Evolutionary conservation across 2,113 vertebrate genomes (phyloP).

Genomic region (Urocynchramus pylzowi): DNA sequence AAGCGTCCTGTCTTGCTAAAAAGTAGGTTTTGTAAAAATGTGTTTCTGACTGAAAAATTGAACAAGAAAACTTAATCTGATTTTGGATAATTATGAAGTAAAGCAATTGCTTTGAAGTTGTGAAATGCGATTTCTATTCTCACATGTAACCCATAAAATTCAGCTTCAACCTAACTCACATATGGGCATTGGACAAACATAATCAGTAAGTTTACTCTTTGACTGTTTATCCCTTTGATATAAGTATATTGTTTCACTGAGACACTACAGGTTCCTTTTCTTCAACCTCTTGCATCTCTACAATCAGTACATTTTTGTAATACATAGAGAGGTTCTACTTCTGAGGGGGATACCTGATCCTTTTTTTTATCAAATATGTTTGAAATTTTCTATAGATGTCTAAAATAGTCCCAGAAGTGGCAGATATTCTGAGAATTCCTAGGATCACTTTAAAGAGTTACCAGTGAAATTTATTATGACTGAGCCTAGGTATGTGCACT

Average conservation of each 20-base stretch:
- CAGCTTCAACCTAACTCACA: not conserved
- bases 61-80: constrained; percentile 4
- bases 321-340: not conserved
- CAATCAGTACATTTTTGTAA: not conserved
- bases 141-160: not conserved
- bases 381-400: not conserved
- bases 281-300: not conserved
- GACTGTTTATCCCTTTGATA: not conserved
- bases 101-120: not conserved
- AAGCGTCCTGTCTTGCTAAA: not conserved
- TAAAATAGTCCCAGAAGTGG: not conserved
- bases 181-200: not conserved
- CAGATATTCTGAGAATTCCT: not conserved
- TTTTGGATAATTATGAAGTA: constrained; percentile 3
- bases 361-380: not conserved
- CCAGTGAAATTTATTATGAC: not conserved
- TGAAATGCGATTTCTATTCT: not conserved
- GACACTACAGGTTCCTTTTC: not conserved
- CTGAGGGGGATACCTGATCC: not conserved
- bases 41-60: not conserved
- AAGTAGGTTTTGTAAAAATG: not conserved
- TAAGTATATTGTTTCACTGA: not conserved
- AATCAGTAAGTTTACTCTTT: not conserved
- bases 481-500: not conserved
- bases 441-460: not conserved